Conservation (phyloP, 2,797 vertebrate species). For the Acrossocheilus fasciatus region DNA sequence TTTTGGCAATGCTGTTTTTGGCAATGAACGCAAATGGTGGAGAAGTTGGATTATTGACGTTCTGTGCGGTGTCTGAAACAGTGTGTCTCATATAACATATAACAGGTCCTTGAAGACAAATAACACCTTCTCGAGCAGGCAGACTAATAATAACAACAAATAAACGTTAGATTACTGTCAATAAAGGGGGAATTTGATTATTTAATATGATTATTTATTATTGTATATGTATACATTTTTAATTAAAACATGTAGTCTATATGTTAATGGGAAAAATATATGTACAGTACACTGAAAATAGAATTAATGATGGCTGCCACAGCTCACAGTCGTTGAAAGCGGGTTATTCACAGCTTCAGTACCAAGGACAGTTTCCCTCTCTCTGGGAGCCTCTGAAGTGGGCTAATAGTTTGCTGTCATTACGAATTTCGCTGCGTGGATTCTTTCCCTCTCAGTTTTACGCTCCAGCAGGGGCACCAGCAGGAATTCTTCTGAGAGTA, state of each 20-base stretch:
- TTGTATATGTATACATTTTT: not conserved
- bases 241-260: not conserved
- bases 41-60: not conserved
- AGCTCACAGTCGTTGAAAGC: not conserved
- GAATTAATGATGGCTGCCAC: slow-evolving; percentile 6
- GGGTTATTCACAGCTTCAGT: not conserved
- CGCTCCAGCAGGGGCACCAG: not conserved
- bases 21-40: not conserved
- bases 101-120: not conserved
- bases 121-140: not conserved
- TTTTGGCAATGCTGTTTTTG: not conserved
- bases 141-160: not conserved
- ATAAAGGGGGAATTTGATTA: not conserved
- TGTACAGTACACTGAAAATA: not conserved
- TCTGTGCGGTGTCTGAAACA: not conserved
- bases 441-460: not conserved
- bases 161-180: not conserved
- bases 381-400: not conserved
- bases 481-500: no score
- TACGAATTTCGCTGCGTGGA: no score
- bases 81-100: not conserved
- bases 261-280: not conserved
- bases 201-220: not conserved
- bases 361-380: not conserved
- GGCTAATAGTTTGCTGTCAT: not conserved